Base-by-base conservation (phyloP, 2,797 vertebrate genomes). In the Glossophaga mutica region DNA sequence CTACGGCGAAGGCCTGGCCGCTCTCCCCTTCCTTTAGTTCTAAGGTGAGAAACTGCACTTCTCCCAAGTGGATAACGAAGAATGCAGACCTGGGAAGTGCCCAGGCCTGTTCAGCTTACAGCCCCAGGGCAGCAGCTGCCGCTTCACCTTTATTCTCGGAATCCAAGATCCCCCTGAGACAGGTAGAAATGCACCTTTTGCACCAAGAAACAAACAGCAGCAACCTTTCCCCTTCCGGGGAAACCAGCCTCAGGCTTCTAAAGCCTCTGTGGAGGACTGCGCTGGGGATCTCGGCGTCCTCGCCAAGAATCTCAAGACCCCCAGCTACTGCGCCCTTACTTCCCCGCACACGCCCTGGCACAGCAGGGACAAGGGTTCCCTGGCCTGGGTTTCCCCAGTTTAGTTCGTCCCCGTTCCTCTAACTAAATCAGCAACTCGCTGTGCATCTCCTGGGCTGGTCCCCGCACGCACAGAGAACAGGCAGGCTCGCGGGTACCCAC, bases 381-480 rank as follows among this genome's bases (percentile, higher is more conserved):
- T 18, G 19, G 22, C 21, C 59, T 7, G 70, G 18, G 52, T 9
- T 81, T 18, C 12, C 52, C 6, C 16, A 12, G 9, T 11, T 39
- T 12, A 34, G 14, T 55, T 68, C 16, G 2, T 11, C 16, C 34
- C 29, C 22, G 10, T 50, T 65, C 44, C 42, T 52, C 65, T 34
- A 46, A 5, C 24, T 52, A 11, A n/a, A 50, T 21, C 46, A 7
- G 52, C 34, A n/a, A 46, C 78, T 39, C 1, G 0, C 52, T 37
- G n/a, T 5, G 52, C 59, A 7, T 19, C 7, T 70, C 24, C 19
- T 1, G 57, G 44, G n/a, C 4, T 1, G 59, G 39, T 26, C 29
- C 19, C 0, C 5, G 62, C 0, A n/a, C 52, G 8, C 34, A 3
- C 0, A 24, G 3, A 48, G 14, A 46, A 22, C 39, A 2, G 5